Evolutionary conservation across 2,113 vertebrate genomes (phyloP).

Genomic region (Cardinalis cardinalis): DNA sequence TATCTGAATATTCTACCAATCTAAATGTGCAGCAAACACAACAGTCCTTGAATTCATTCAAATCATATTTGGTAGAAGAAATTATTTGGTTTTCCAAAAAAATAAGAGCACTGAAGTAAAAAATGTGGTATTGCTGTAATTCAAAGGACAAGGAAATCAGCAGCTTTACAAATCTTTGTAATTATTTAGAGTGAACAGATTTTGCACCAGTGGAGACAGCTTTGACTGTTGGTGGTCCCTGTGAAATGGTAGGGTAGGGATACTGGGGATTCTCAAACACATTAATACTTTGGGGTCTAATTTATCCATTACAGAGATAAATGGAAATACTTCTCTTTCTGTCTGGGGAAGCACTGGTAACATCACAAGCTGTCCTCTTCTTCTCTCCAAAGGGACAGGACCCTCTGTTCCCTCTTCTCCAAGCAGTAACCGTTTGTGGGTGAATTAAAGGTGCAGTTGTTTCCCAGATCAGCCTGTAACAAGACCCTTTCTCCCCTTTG

Average conservation of each 20-base stretch:
- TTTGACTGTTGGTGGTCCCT: neutral
- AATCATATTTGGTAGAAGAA: neutral
- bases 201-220: neutral
- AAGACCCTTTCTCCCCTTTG: neutral
- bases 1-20: neutral
- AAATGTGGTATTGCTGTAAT: neutral
- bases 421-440: neutral
- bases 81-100: neutral
- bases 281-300: neutral
- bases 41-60: neutral
- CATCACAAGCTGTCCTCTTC: neutral
- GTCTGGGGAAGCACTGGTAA: neutral
- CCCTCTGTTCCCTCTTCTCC: neutral
- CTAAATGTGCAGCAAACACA: neutral
- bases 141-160: neutral
- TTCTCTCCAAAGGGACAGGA: neutral
- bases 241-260: neutral
- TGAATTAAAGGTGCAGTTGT: neutral
- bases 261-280: neutral
- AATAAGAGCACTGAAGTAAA: neutral
- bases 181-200: neutral
- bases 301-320: neutral
- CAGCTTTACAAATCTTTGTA: neutral
- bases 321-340: neutral
- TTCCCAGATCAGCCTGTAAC: neutral